Evolutionary conservation across 1,140 invertebrate species (phyloP), one percentile per base, ranked within the genome.

Genomic region (Pseudomyrmex concolor): DNA sequence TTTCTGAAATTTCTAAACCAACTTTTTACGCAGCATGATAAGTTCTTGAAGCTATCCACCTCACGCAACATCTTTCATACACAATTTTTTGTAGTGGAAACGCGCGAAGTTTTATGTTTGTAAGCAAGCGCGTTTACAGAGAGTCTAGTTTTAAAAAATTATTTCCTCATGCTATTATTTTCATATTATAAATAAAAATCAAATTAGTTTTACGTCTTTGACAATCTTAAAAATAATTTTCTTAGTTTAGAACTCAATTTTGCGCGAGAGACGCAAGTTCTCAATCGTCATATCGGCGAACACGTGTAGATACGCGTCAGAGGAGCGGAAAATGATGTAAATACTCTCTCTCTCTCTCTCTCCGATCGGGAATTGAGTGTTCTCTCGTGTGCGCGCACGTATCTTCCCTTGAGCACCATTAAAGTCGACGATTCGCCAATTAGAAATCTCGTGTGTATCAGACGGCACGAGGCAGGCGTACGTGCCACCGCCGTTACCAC

Each of bases 341-440:
- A 84, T 45, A 55, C 59, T 83, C n/a, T 45, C 17, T 50, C 55
- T 86, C 86, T 86, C 86, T 70, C 19, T 45, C 22, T 86, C 86
- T 68, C 19, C 8, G 55, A 87, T 78, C 68, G 25, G 43, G 67
- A 84, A 86, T 86, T 71, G 72, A 66, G 67, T 74, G 64, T 87
- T 66, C 78, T 54, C 66, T 34, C 34, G 34, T 34, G 74, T 72
- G 34, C 43, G 15, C 84, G 63, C 50, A 71, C 51, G 84, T 72
- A 84, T 86, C 73, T 22, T 78, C 54, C 54, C 74, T 89, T 68
- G 70, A 70, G 77, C 62, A 48, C 77, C 57, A 89, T 86, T 89
- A 84, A 73, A 80, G 83, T 50, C 86, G 81, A 87, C 81, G 71
- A 89, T 89, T 71, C 76, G 66, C 72, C 83, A 89, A 86, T 89